Conservation (phyloP, 2,113 vertebrate species). For the Recurvirostra avosetta region DNA sequence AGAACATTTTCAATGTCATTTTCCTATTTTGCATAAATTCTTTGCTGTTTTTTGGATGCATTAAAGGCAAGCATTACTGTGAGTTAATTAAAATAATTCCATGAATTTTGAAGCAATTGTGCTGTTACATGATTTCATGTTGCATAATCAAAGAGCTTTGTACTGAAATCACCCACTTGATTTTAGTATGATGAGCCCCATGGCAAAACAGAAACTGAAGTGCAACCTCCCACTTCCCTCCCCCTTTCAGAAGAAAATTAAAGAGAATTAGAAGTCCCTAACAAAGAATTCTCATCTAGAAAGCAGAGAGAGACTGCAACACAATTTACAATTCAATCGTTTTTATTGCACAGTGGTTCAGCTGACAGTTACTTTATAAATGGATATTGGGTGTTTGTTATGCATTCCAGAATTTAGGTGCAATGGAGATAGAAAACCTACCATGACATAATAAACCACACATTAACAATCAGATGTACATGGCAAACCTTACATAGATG, state of each 20-base stretch:
- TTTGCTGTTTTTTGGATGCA: not conserved
- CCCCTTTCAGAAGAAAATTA: slow-evolving; percentile 7
- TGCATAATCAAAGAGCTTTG: slow-evolving; percentile 42
- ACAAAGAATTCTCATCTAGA: not conserved
- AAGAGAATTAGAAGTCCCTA: not conserved
- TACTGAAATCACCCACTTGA: slow-evolving; percentile 41
- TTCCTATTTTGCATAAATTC: not conserved
- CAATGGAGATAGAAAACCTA: not conserved
- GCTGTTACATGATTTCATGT: not conserved
- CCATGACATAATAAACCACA: not conserved
- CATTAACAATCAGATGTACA: not conserved
- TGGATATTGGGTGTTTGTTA: not conserved
- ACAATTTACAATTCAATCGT: not conserved
- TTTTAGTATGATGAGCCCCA: slow-evolving; percentile 14
- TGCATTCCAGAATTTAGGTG: not conserved
- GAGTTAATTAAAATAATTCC: slow-evolving; percentile 42
- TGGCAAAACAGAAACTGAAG: slow-evolving; percentile 45
- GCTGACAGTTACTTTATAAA: not conserved
- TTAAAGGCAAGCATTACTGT: not conserved
- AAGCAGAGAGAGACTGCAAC: not conserved
- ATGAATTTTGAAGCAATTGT: slow-evolving; percentile 27
- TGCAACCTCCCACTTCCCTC: slow-evolving; percentile 33
- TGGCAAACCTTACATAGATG: not conserved
- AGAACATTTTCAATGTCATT: not conserved
- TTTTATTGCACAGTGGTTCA: not conserved